These are phyloP conservation scores for Chrysemys picta DNA, from an alignment of 2,113 vertebrate species.

Conservation along the genomic window DNA sequence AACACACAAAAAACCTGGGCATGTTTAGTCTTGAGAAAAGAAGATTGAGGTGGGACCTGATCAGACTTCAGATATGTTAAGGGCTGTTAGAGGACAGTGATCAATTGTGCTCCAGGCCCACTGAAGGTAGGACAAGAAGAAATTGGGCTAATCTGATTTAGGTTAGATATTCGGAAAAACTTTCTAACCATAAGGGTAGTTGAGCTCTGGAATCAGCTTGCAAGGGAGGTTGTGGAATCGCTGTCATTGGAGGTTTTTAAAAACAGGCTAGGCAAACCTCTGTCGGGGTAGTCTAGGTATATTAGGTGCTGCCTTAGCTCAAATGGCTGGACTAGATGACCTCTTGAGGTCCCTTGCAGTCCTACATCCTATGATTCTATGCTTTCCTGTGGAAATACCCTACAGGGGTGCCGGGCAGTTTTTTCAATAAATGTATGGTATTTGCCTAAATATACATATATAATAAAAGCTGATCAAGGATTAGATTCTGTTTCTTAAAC, in stretches of 20 bases:
- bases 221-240: not conserved
- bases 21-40: too few relatives aligned
- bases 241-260: not conserved
- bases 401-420: not conserved
- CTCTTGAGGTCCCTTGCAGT: not conserved
- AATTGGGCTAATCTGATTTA: not conserved
- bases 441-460: not conserved
- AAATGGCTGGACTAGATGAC: not conserved
- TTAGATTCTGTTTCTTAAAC: not conserved
- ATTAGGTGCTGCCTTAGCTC: not conserved
- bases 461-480: not conserved
- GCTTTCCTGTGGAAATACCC: not conserved
- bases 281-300: not conserved
- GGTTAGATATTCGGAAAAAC: not conserved
- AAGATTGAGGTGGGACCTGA: too few relatives aligned
- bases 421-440: rapidly evolving
- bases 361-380: rapidly evolving
- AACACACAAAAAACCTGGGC: not conserved
- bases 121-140: not conserved
- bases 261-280: not conserved
- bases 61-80: not conserved
- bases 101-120: not conserved
- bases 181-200: not conserved
- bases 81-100: not conserved
- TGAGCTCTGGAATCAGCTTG: not conserved